These are phyloP conservation scores for Poeciliopsis retropinna DNA, from an alignment of 2,113 vertebrate species.

Conservation along the genomic window DNA sequence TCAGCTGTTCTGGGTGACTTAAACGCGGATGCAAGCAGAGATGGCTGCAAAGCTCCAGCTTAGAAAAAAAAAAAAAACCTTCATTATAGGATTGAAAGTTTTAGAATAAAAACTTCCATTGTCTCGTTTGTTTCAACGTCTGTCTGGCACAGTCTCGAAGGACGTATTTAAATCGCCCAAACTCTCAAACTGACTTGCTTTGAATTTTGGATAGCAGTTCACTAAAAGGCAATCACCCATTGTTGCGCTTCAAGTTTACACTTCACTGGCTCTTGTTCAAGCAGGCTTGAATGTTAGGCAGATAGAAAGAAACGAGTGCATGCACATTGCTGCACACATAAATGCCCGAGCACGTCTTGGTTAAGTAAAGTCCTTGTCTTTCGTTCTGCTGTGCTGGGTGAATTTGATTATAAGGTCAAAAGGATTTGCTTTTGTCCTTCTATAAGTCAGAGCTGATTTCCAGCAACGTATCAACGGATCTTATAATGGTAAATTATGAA, in stretches of 20 bases:
- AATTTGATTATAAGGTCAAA: slow-evolving; percentile 35
- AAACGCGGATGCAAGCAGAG: background rate
- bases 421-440: slow-evolving; percentile 6
- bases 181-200: background rate
- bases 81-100: background rate
- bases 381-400: slow-evolving; percentile 9
- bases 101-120: background rate
- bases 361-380: slow-evolving; percentile 5
- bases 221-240: slow-evolving; percentile 5
- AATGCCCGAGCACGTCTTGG: slow-evolving; percentile 14
- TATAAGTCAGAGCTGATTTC: slow-evolving; percentile 7
- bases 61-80: background rate
- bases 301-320: slow-evolving; percentile 8
- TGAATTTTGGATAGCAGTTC: slow-evolving; percentile 12
- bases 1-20: background rate
- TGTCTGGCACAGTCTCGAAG: background rate
- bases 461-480: slow-evolving; percentile 1
- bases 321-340: slow-evolving; percentile 2
- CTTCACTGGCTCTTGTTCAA: slow-evolving; percentile 4
- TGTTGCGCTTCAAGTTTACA: slow-evolving; percentile 6
- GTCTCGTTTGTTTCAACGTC: background rate
- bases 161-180: background rate
- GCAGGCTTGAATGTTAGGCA: background rate
- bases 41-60: background rate
- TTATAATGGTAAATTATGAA: background rate